phyloP scores from a whole-genome alignment of 2,797 vertebrate genomes.

The Bovichtus variegatus region DNA sequence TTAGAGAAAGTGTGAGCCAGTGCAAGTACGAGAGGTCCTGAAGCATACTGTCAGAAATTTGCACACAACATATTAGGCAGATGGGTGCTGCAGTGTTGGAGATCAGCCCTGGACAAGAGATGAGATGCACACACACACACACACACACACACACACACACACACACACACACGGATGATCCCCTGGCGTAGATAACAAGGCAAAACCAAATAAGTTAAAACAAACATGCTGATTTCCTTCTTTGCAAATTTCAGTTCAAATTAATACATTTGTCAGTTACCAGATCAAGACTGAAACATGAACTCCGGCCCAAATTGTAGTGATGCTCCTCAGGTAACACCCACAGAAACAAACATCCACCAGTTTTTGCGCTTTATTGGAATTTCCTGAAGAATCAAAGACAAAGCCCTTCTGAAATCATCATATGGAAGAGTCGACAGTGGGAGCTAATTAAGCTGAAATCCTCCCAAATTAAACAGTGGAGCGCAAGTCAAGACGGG shows the following conservation, averaged over 20 bases:
- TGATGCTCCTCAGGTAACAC: neutral
- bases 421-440: constrained; percentile 15
- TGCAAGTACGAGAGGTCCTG: too few species aligned
- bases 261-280: neutral
- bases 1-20: too few species aligned
- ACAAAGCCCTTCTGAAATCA: constrained; percentile 10
- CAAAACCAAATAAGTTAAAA: too few species aligned
- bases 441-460: constrained; percentile 37
- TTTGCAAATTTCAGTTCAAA: neutral
- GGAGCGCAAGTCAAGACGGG: constrained; percentile 47
- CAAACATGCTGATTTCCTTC: neutral
- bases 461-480: constrained; percentile 56
- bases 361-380: neutral
- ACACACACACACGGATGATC: too few species aligned
- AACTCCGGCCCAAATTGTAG: neutral
- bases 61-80: too few species aligned
- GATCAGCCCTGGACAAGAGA: too few species aligned
- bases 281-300: neutral
- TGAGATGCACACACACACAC: too few species aligned
- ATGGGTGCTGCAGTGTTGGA: too few species aligned
- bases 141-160: too few species aligned
- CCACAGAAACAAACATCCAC: neutral
- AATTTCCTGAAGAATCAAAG: constrained; percentile 17
- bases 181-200: too few species aligned
- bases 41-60: too few species aligned